These are phyloP conservation scores for Enteromius unitaeniatus DNA, from an alignment of 2,797 vertebrate species.

Conservation along the genomic window DNA sequence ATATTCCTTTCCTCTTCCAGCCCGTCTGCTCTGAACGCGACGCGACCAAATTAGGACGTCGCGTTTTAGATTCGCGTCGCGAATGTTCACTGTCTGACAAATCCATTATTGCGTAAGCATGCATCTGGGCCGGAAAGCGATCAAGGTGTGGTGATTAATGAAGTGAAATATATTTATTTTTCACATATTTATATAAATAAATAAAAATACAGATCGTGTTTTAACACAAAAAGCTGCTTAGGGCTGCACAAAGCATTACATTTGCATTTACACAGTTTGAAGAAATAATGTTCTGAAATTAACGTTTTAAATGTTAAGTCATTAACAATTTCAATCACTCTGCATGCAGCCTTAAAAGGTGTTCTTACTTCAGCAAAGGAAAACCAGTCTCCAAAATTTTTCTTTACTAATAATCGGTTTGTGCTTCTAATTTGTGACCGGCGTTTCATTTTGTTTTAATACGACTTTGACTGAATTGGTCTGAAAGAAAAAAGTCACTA, in stretches of 20 bases:
- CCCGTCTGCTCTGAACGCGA: conserved; percentile 8
- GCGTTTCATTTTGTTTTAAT: too few relatives aligned
- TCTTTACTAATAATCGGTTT: too few relatives aligned
- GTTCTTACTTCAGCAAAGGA: too few relatives aligned
- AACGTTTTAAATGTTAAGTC: not conserved
- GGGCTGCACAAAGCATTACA: not conserved
- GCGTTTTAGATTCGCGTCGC: not conserved
- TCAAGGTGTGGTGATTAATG: too few relatives aligned
- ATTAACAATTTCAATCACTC: not conserved
- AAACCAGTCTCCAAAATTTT: too few relatives aligned
- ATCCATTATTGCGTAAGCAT: not conserved
- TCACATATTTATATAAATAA: too few relatives aligned
- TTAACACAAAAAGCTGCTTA: not conserved
- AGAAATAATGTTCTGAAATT: not conserved
- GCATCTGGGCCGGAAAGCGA: not conserved
- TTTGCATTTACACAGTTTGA: not conserved
- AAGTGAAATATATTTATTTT: not conserved
- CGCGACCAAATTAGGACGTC: not conserved
- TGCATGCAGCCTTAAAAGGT: not conserved
- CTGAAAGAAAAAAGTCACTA: too few relatives aligned
- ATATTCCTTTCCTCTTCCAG: conserved; percentile 40
- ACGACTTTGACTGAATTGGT: too few relatives aligned
- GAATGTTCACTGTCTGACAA: not conserved
- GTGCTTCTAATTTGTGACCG: too few relatives aligned
- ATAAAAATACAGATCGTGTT: not conserved